These are phyloP conservation scores for Caenorhabditis sp. DNA, from an alignment of 2,888 invertebrate genomes.

Conservation along the genomic window DNA sequence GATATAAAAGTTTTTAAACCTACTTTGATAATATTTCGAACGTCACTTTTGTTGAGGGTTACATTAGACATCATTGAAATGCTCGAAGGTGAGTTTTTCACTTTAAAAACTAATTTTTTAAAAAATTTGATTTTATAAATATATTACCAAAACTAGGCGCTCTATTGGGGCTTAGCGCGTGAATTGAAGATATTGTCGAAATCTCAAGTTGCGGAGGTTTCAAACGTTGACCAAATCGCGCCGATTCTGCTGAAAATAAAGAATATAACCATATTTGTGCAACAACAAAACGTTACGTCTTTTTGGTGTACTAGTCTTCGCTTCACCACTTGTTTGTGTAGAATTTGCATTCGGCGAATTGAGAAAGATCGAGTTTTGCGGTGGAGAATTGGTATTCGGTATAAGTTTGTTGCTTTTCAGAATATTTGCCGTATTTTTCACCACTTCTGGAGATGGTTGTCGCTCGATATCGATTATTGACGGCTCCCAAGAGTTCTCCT, in stretches of 20 bases:
- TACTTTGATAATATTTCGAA: no score
- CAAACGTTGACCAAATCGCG: neutral
- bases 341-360: neutral
- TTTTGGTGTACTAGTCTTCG: conserved; percentile 11
- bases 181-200: conserved; percentile 2
- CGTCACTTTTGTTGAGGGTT: neutral
- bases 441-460: conserved; percentile 3
- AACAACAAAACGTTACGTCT: neutral
- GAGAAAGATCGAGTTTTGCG: neutral
- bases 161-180: neutral
- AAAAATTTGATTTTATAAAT: neutral
- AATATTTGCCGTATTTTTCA: neutral
- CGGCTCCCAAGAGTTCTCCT: conserved; percentile 11
- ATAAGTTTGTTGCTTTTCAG: neutral
- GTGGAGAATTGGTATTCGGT: neutral
- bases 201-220: neutral
- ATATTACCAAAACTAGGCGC: neutral
- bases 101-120: neutral
- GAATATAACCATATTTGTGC: neutral
- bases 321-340: neutral
- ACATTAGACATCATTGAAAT: neutral
- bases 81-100: neutral
- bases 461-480: neutral
- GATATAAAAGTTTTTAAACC: neutral
- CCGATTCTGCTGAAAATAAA: neutral